phyloP scores from a whole-genome alignment of 2,797 vertebrate genomes.

The Orestias chungarensis region DNA sequence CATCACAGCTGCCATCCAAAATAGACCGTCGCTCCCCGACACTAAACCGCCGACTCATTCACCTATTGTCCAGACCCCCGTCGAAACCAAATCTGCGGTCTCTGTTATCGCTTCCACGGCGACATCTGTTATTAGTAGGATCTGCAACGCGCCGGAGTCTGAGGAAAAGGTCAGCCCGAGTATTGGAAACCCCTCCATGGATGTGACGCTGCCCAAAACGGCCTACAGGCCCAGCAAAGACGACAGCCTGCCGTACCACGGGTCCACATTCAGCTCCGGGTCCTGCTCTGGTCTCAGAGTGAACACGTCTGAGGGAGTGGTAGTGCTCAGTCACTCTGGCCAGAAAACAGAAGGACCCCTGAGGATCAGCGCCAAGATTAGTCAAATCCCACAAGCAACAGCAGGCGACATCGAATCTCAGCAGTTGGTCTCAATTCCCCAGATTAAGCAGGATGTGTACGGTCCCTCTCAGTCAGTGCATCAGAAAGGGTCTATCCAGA shows the following conservation, averaged over 20 bases:
- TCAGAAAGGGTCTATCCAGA: slow-evolving; percentile 84
- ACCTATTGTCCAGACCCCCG: slow-evolving; percentile 71
- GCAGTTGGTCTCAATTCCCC: slow-evolving; percentile 94
- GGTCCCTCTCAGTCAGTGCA: slow-evolving; percentile 83
- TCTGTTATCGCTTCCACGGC: slow-evolving; percentile 93
- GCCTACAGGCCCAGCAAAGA: slow-evolving; percentile 84
- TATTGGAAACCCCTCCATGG: slow-evolving; percentile 80
- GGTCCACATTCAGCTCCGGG: slow-evolving; percentile 74
- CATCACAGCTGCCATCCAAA: slow-evolving; percentile 57
- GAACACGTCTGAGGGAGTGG: slow-evolving; percentile 95
- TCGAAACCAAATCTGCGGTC: slow-evolving; percentile 86
- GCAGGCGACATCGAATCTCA: slow-evolving; percentile 96
- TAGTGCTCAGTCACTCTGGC: slow-evolving; percentile 95
- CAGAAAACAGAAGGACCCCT: slow-evolving; percentile 96
- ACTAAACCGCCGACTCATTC: slow-evolving; percentile 77
- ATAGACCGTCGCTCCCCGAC: slow-evolving; percentile 78
- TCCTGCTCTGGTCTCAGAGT: slow-evolving; percentile 92
- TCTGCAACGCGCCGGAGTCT: slow-evolving; percentile 88
- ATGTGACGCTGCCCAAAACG: slow-evolving; percentile 83
- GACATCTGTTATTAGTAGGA: slow-evolving; percentile 95
- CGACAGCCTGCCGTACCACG: slow-evolving; percentile 88
- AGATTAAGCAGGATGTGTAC: slow-evolving; percentile 93
- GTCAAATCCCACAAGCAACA: slow-evolving; percentile 95
- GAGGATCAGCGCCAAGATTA: slow-evolving; percentile 96
- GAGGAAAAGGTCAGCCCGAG: slow-evolving; percentile 88